These are phyloP conservation scores for Plotosus lineatus DNA, from an alignment of 2,113 vertebrate genomes.

Conservation along the genomic window DNA sequence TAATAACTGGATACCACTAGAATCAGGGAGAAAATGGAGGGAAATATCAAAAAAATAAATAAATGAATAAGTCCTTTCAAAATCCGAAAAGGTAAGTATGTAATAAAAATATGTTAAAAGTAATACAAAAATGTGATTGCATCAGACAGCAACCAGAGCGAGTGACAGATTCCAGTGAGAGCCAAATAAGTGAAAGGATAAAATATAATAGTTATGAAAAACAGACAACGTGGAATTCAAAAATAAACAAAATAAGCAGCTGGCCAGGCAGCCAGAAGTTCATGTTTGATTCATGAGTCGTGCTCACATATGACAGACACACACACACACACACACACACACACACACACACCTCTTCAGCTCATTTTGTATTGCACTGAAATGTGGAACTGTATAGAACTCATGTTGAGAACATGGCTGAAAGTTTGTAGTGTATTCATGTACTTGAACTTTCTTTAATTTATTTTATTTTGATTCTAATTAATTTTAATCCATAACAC, in stretches of 20 bases:
- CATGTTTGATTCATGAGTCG: slow-evolving; percentile 33
- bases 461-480: no score
- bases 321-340: not conserved
- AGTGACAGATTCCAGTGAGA: slow-evolving; percentile 7
- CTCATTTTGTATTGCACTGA: not conserved
- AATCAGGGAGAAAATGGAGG: no score
- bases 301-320: slow-evolving; percentile 35
- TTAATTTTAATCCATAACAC: no score
- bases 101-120: not conserved
- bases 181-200: not conserved
- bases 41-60: no score
- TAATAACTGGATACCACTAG: no score
- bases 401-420: not conserved
- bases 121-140: not conserved
- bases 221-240: slow-evolving; percentile 10
- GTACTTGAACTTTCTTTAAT: not conserved
- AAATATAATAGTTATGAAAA: not conserved
- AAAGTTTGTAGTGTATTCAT: not conserved
- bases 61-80: not conserved
- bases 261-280: slow-evolving; percentile 36
- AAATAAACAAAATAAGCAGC: slow-evolving; percentile 29
- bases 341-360: slow-evolving; percentile 2
- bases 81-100: not conserved
- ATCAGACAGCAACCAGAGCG: not conserved
- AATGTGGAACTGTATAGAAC: not conserved